Base-by-base conservation (phyloP, 2,888 invertebrate genomes). In the Cryptocephalus primarius region DNA sequence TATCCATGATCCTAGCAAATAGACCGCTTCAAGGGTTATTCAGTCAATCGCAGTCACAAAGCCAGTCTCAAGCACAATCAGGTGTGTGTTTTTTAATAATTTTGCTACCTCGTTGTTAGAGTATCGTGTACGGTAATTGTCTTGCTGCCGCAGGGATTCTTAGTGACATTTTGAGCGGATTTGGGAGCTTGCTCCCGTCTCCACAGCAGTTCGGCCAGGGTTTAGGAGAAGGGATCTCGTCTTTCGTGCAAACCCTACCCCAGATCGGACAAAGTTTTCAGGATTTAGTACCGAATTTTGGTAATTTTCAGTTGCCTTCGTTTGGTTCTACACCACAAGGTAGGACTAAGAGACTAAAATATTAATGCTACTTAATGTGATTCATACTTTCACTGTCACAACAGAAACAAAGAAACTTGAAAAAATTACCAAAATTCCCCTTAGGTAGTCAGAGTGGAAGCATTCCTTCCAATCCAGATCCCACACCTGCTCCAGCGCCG, bases 261-360 rank as follows among this genome's bases (percentile, higher is more conserved):
- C 57, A 56, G 33, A 60, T 60, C 38, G 60, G 54, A 32, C 58
- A 60, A 48, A 58, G 60, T 45, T 57, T 60, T 38, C 56, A 56
- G 36, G 36, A 36, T n/a, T 48, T 60, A 14, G 47, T 60, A 41
- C 58, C 58, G 2, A 51, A 52, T 46, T 59, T 58, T 33, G 51
- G 49, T 32, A 48, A 56, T 45, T 58, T 60, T 48, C 54, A 57
- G 36, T 48, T 53, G 11, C 57, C 57, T 10, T 46, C 42, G 9
- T 49, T 55, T 12, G 47, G 49, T 1, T 45, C 48, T 36, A 8
- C 43, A 8, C 40, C 46, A 11, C 43, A 48, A 50, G 51, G 53
- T 53, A 51, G 22, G 22, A 22, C 6, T 4, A 6, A 22, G 22
- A 22, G 22, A 22, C 22, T 22, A n/a, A n/a, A n/a, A n/a, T n/a